phyloP scores from a whole-genome alignment of 2,888 invertebrate genomes.

The Phymatocera aterrima region DNA sequence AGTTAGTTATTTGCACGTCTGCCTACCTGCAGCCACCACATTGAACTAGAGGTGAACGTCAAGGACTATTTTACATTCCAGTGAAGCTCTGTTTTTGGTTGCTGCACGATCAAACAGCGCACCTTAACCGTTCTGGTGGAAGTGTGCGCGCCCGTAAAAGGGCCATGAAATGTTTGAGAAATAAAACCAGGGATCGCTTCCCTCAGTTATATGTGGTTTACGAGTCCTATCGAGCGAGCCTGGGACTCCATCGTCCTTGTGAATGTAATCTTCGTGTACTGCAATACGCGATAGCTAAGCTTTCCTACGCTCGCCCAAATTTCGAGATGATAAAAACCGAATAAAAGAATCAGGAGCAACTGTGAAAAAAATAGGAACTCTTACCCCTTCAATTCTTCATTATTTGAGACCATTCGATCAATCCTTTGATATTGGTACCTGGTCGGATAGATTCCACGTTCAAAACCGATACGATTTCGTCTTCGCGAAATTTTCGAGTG shows the following conservation, averaged over 20 bases:
- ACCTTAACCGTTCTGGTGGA: conserved; percentile 44
- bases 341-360: not conserved
- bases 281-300: not conserved
- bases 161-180: conserved; percentile 60
- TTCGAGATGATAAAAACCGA: not conserved
- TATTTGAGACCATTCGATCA: no score
- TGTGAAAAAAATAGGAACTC: no score
- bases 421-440: not conserved
- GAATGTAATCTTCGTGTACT: conserved; percentile 14
- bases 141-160: conserved; percentile 54
- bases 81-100: conserved; percentile 6
- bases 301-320: not conserved
- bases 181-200: conserved; percentile 54
- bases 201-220: conserved; percentile 32
- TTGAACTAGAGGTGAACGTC: not conserved
- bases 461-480: not conserved
- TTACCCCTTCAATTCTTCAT: no score
- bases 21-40: no score
- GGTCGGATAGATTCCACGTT: not conserved
- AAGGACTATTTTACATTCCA: conserved; percentile 23
- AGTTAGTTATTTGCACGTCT: not conserved
- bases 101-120: conserved; percentile 32
- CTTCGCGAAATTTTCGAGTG: not conserved
- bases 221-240: conserved; percentile 14
- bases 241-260: not conserved